phyloP scores from a whole-genome alignment of 1,140 invertebrate genomes.

The Neoseiulus cucumeris region DNA sequence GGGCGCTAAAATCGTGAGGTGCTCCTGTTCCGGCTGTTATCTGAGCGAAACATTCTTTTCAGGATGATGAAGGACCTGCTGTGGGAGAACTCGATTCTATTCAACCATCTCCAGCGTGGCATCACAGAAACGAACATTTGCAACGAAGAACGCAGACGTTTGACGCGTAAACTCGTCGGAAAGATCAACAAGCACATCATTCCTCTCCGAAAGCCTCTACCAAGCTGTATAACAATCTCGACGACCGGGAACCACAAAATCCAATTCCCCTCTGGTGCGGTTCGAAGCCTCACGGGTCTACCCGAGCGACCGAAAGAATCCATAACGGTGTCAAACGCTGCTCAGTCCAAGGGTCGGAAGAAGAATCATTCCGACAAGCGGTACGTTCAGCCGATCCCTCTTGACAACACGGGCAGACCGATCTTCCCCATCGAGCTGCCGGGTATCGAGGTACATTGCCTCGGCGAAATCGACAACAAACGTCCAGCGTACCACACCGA shows the following conservation, averaged over 20 bases:
- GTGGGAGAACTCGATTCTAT: slow-evolving; percentile 6
- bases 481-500: slow-evolving; percentile 44
- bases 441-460: slow-evolving; percentile 47
- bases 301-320: not conserved
- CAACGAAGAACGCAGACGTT: not conserved
- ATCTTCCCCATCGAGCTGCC: slow-evolving; percentile 51
- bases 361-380: slow-evolving; percentile 14
- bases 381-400: slow-evolving; percentile 39
- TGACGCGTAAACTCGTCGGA: not conserved
- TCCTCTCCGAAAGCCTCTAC: not conserved
- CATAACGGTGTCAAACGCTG: not conserved
- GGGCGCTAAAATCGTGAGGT: too few species aligned
- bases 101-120: not conserved
- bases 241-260: not conserved
- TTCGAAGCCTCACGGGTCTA: not conserved
- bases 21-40: too few species aligned
- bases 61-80: not conserved
- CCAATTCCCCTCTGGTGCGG: not conserved
- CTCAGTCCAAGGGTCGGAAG: not conserved
- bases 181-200: not conserved
- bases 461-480: slow-evolving; percentile 42
- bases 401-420: slow-evolving; percentile 44
- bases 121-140: not conserved
- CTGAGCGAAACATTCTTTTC: not conserved
- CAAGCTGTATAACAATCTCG: not conserved